A percentile compares a stretch with the other conserved stretches of the same genome.
phyloP scores from a whole-genome alignment of 2,113 vertebrate genomes.

The Colinus virginianus region DNA sequence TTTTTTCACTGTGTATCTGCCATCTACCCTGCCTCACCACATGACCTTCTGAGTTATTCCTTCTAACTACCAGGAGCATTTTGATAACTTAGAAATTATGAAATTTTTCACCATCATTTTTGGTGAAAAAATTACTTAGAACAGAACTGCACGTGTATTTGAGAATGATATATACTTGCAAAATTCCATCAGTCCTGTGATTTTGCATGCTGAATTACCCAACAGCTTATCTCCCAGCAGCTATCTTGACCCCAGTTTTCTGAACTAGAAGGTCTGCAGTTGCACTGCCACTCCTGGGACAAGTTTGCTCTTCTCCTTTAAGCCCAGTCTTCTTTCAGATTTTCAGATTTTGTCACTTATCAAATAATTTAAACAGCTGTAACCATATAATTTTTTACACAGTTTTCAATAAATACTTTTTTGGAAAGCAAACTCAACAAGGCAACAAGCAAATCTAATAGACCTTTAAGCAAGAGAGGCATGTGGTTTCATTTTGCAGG shows the following conservation, averaged over 20 bases:
- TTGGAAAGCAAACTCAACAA: not conserved
- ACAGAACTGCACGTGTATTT: not conserved
- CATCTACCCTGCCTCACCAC: not conserved
- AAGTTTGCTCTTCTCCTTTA: not conserved
- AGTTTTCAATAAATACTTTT: not conserved
- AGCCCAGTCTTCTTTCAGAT: not conserved
- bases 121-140: not conserved
- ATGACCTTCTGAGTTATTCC: not conserved
- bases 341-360: not conserved
- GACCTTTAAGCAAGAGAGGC: not conserved
- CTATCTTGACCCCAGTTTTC: accelerated
- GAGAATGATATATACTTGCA: not conserved
- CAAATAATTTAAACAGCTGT: not conserved
- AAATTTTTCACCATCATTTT: not conserved
- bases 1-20: not conserved
- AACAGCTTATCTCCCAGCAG: not conserved
- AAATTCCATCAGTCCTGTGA: not conserved
- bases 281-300: not conserved
- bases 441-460: not conserved
- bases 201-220: not conserved
- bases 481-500: not conserved
- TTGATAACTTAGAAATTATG: not conserved
- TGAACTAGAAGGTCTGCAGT: not conserved
- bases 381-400: not conserved
- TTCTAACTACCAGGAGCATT: not conserved